Percentiles rank a stretch among this genome's conserved stretches.
These are phyloP conservation scores for Porites lobata DNA, from an alignment of 92 coral and sea anemone genomes.

Conservation along the genomic window DNA sequence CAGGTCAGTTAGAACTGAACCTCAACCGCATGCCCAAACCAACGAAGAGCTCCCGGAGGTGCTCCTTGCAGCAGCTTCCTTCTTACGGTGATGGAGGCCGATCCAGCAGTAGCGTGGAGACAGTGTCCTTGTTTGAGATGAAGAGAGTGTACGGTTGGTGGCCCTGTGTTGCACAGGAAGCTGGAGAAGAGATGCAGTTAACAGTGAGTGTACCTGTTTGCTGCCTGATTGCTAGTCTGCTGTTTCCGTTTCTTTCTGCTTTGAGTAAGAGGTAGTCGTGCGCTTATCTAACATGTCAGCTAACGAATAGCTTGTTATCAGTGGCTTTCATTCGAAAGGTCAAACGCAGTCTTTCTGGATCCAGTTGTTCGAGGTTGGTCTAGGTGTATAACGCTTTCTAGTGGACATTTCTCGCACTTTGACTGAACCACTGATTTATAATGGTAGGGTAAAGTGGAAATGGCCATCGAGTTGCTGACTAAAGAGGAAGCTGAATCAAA, in stretches of 20 bases:
- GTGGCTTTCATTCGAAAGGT: background rate
- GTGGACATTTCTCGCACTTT: no score
- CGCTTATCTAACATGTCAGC: background rate
- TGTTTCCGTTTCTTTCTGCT: no score
- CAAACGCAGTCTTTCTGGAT: background rate
- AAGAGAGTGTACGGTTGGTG: constrained; percentile 99
- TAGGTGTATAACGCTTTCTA: no score
- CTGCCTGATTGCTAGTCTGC: no score
- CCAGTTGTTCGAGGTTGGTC: no score
- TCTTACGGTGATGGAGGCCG: constrained; percentile 76
- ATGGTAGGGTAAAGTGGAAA: constrained; percentile 97
- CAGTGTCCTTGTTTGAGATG: constrained; percentile 94
- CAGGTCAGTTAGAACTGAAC: constrained; percentile 93
- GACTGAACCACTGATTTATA: background rate
- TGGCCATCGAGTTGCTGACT: constrained; percentile 94
- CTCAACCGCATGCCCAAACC: constrained; percentile 96
- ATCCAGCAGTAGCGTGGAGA: constrained; percentile 84
- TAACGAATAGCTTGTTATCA: background rate
- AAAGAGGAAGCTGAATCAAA: constrained; percentile 86
- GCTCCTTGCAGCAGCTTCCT: constrained; percentile 87
- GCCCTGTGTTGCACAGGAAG: constrained; percentile 95
- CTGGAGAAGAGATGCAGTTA: constrained; percentile 91
- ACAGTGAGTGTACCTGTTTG: constrained; percentile 48
- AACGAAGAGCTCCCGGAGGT: constrained; percentile 91
- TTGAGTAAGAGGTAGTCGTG: no score